Conservation (phyloP, 1,140 invertebrate genomes). For the Leptinotarsa texana region DNA sequence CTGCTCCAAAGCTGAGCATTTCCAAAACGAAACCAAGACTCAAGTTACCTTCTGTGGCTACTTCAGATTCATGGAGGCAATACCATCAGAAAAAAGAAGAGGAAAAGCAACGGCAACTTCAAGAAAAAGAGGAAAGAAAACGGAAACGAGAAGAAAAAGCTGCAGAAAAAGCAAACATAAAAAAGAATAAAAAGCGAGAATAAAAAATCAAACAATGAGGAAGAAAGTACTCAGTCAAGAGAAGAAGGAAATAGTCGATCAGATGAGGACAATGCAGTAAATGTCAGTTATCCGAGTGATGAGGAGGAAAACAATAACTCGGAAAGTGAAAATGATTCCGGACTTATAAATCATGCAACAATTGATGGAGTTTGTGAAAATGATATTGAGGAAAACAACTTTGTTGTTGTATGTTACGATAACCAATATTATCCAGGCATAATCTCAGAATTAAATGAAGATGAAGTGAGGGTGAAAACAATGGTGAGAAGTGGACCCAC, state of each 20-base stretch:
- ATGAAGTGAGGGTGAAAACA: too few relatives aligned
- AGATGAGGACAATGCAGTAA: background rate
- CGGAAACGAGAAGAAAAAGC: background rate
- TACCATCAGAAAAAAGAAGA: background rate
- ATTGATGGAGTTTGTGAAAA: too few relatives aligned
- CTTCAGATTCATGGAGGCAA: background rate
- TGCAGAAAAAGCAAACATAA: background rate
- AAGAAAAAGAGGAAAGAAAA: background rate
- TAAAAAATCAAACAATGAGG: background rate
- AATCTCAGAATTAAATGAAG: background rate
- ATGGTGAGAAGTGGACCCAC: too few relatives aligned
- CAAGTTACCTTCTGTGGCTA: background rate
- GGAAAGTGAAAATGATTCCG: too few relatives aligned
- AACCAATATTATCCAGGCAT: conserved; percentile 3
- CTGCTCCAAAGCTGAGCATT: background rate
- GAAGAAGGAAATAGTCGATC: background rate
- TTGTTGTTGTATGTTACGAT: background rate
- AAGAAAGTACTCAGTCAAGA: background rate
- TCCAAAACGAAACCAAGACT: background rate
- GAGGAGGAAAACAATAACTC: too few relatives aligned
- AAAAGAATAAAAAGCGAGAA: background rate
- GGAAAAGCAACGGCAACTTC: background rate
- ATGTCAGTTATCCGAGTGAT: background rate
- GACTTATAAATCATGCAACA: too few relatives aligned
- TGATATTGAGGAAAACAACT: too few relatives aligned